Base-by-base conservation (phyloP, 2,797 vertebrate species). In the Chaetodon trifasciatus region DNA sequence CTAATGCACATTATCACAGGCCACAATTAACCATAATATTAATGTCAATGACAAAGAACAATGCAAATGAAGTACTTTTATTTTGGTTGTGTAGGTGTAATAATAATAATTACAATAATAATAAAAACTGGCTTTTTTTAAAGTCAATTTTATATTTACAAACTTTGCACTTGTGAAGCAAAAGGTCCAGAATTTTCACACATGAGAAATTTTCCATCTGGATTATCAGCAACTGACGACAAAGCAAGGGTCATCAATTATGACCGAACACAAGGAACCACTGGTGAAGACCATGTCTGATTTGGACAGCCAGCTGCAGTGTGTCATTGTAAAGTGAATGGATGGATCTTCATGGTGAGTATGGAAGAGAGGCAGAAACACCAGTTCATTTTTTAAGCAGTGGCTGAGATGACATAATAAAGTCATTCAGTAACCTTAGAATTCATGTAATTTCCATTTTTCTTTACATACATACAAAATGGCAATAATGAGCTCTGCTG, bases 341-440 rank as follows among this genome's bases (percentile, higher is more conserved):
- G 32, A 70, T 60, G 42, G 47, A 50, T 77, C 56, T 32, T 50
- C 6, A 44, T 79, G 81, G 93, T 94, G n/a, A 92, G 92, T 92
- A 89, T 84, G 57, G 77, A 83, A 71, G 70, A 69, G 15, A 39
- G 0, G 64, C 74, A 42, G 37, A 55, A 76, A 28, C 19, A 11
- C n/a, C 23, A 57, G 35, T 21, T 47, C 57, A 32, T 32, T 32
- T 32, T 72, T 23, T 49, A 17, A 47, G 10, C 1, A 5, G 6
- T 9, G n/a, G 1, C 39, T 37, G 23, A 40, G 8, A 40, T 65
- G 21, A 6, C 32, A 35, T 56, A 8, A 39, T 64, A 15, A 19
- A 57, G 23, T 44, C 2, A 58, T 74, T 74, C 6, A 61, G n/a
- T 69, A 3, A 28, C 39, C 74, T 49, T n/a, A 2, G 0, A 70